phyloP scores from a whole-genome alignment of 2,888 invertebrate species.

The Andrena marginata region DNA sequence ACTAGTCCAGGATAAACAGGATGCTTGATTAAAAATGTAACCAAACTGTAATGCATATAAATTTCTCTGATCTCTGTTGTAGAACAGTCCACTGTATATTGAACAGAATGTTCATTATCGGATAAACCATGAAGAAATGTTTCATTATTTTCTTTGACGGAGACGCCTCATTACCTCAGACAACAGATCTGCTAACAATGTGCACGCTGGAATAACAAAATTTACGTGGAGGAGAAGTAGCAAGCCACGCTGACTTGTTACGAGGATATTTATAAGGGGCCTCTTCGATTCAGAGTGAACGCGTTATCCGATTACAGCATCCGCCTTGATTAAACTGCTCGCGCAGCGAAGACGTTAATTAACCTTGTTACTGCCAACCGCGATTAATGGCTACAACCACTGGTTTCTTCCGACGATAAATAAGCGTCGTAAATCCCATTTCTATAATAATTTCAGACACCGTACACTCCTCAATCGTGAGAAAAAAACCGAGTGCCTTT shows the following conservation, averaged over 20 bases:
- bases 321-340: slow-evolving; percentile 53
- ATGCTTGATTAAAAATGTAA: no score
- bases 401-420: slow-evolving; percentile 33
- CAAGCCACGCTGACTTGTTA: slow-evolving; percentile 5
- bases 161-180: background rate
- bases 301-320: slow-evolving; percentile 54
- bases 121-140: background rate
- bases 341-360: slow-evolving; percentile 59
- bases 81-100: background rate
- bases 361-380: slow-evolving; percentile 51
- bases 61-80: background rate
- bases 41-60: background rate
- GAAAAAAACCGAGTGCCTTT: background rate
- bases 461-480: background rate
- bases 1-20: no score
- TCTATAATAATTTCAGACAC: slow-evolving; percentile 19
- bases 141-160: background rate
- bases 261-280: slow-evolving; percentile 19
- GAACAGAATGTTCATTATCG: background rate
- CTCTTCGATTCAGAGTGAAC: slow-evolving; percentile 39
- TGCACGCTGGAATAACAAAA: background rate
- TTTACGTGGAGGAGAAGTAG: background rate
- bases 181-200: slow-evolving; percentile 9
- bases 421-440: slow-evolving; percentile 24
- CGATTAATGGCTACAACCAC: slow-evolving; percentile 39